Percentiles rank a stretch among this genome's conserved stretches.
phyloP scores from a whole-genome alignment of 2,113 vertebrate species.

The Puffinus mauretanicus region DNA sequence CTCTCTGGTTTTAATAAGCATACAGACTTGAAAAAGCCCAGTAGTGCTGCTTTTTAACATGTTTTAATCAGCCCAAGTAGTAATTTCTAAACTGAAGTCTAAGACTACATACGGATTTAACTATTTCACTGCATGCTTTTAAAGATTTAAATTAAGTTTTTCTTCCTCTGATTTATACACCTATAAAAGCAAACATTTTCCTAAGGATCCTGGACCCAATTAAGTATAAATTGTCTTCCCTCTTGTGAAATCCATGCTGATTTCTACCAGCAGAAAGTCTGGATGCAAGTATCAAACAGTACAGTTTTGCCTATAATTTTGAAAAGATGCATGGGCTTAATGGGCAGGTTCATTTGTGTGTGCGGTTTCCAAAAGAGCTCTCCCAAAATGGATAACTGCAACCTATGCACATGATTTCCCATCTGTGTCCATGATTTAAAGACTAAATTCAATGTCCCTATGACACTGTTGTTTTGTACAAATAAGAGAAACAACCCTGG shows the following conservation, averaged over 20 bases:
- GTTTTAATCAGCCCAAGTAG: not conserved
- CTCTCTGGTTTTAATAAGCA: slow-evolving; percentile 54
- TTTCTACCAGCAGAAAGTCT: not conserved
- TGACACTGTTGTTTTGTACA: not conserved
- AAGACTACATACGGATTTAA: not conserved
- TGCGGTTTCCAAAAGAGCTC: not conserved
- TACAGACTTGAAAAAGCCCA: not conserved
- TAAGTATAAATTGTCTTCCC: not conserved
- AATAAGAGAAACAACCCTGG: not conserved
- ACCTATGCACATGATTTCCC: not conserved
- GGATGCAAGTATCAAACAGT: not conserved
- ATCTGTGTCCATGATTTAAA: not conserved
- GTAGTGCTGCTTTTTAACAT: not conserved
- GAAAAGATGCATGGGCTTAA: not conserved
- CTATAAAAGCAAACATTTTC: not conserved
- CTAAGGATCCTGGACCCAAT: not conserved
- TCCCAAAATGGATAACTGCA: not conserved
- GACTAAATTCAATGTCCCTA: not conserved
- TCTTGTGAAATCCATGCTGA: not conserved
- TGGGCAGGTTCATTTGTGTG: not conserved
- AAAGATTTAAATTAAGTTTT: not conserved
- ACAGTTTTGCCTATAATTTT: not conserved
- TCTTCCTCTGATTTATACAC: not conserved
- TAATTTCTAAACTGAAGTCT: not conserved
- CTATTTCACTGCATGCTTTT: not conserved